Base-by-base conservation (phyloP, 2,113 vertebrate species). In the Hippocampus comes region DNA sequence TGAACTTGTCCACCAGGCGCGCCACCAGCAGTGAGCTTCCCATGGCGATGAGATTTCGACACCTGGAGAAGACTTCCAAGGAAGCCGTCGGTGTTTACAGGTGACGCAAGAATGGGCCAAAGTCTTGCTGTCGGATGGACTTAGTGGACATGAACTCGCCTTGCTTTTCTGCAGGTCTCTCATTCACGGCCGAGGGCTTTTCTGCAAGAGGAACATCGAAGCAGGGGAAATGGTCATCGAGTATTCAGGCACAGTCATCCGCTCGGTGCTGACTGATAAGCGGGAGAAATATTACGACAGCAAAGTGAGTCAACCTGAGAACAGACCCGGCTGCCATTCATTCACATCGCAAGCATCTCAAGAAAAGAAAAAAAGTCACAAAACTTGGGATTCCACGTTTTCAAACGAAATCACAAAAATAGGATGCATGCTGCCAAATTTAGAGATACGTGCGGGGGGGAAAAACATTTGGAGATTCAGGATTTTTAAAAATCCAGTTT, bases 11-110 rank as follows among this genome's bases (percentile, higher is more conserved):
- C 60, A 38, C 27, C 77, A 96, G 96, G 77, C 93, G 95, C 23
- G 95, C 95, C 68, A 96, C 95, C 74, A 96, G 94, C 85, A 90
- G 92, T 51, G 95, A 97, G 89, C 91, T 97, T 70, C 95, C 96
- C 51, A 94, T 96, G 95, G 95, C 96, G 9, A 97, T 96, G 95
- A 91, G 95, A 74, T 97, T 95, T 88, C 92, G 95, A 75, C 95
- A 97, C 87, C 88, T 96, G 77, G 95, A 96, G 80, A 96, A 92
- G 82, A 95, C 94, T 0, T 96, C 96, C 27, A 96, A 96, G 88
- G 95, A 97, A 81, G 95, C 95, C 41, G 96, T 96, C 0, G 95
- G 95, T n/a, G 96, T 96, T 78, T 97, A 97, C 89, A 94, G 96
- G 95, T 96, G 66, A 84, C 0, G 12, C 5, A 23, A 11, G 23